A percentile compares a stretch with the other conserved stretches of the same genome.
These are phyloP conservation scores for Lutjanus erythropterus DNA, from an alignment of 2,113 vertebrate species.

Conservation along the genomic window DNA sequence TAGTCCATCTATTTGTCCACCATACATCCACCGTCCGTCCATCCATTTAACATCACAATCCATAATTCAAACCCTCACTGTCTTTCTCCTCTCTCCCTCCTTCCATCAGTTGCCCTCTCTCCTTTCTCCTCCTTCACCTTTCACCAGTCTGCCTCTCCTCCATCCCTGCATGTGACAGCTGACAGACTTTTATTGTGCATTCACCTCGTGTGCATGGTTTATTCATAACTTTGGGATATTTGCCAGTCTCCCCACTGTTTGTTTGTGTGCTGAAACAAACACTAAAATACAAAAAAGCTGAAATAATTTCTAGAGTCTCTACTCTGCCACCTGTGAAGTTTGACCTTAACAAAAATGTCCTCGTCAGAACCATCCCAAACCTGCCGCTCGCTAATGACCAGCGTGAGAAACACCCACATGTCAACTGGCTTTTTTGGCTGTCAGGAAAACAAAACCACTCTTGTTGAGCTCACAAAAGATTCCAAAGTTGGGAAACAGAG, in stretches of 20 bases:
- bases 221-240: constrained; percentile 3
- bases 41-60: too few relatives aligned
- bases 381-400: not conserved
- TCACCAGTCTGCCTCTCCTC: not conserved
- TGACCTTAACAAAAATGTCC: not conserved
- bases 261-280: not conserved
- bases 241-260: not conserved
- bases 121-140: not conserved
- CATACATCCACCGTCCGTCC: not conserved
- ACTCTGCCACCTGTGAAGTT: not conserved
- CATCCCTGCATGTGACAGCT: not conserved
- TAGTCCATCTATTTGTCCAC: too few relatives aligned
- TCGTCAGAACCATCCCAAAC: not conserved
- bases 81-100: too few relatives aligned
- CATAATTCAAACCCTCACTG: too few relatives aligned
- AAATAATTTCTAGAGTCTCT: not conserved
- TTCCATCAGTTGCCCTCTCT: not conserved
- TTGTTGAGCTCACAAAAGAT: too few relatives aligned
- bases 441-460: too few relatives aligned
- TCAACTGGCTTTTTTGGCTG: not conserved
- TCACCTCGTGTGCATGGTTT: not conserved
- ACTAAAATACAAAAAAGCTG: not conserved
- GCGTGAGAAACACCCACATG: too few relatives aligned
- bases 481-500: too few relatives aligned
- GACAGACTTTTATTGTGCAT: not conserved